Conservation (phyloP, 2,113 vertebrate genomes). For the Oriolus oriolus region DNA sequence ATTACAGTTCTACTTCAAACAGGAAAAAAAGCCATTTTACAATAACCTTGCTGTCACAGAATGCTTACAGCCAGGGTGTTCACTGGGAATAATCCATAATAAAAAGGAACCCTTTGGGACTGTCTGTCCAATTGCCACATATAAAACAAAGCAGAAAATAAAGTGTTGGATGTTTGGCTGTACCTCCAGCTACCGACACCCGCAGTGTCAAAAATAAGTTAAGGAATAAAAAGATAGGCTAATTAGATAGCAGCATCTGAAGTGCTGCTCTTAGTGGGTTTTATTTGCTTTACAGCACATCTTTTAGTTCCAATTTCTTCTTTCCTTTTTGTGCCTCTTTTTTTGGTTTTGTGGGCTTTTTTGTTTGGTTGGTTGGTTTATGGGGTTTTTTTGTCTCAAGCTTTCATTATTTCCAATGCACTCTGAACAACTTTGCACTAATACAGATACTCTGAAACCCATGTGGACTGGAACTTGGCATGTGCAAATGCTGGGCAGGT, state of each 20-base stretch:
- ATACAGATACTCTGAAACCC: neutral
- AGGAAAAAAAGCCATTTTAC: conserved; percentile 25
- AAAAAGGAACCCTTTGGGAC: conserved; percentile 23
- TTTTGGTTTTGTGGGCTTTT: neutral
- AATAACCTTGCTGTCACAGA: conserved; percentile 53
- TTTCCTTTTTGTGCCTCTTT: neutral
- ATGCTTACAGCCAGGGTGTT: conserved; percentile 26
- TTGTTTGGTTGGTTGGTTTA: neutral
- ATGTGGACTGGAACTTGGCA: neutral
- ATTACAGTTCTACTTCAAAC: conserved; percentile 54
- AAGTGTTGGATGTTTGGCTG: conserved; percentile 17
- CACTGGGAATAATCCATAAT: conserved; percentile 50
- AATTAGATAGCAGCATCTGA: neutral
- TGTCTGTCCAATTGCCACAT: neutral
- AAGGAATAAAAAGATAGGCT: neutral
- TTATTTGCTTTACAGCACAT: neutral
- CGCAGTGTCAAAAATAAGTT: neutral
- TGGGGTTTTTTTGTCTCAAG: neutral
- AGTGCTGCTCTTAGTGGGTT: neutral
- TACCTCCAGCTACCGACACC: conserved; percentile 9
- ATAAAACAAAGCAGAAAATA: conserved; percentile 51
- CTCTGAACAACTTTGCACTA: neutral
- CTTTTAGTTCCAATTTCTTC: neutral
- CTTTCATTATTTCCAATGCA: neutral
- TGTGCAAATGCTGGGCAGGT: neutral